Evolutionary conservation across 2,888 invertebrate genomes (phyloP).

Genomic region (Xanthorhoe spadicearia): DNA sequence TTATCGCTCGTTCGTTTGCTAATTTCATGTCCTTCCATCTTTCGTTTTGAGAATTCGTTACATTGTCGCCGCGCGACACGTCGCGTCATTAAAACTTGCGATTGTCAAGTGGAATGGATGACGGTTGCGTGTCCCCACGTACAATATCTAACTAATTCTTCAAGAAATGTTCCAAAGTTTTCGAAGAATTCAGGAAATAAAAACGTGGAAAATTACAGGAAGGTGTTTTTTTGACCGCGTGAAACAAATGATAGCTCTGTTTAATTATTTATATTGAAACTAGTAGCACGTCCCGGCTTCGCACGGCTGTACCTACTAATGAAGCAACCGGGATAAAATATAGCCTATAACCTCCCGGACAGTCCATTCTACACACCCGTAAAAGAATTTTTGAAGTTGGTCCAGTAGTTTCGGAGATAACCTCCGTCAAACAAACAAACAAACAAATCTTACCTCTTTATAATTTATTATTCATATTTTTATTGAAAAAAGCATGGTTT

Average conservation of each 20-base stretch:
- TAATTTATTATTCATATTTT: too few relatives aligned
- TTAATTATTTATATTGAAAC: too few relatives aligned
- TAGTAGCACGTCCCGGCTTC: too few relatives aligned
- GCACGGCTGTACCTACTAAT: too few relatives aligned
- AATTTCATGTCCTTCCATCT: neutral
- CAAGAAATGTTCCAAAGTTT: neutral
- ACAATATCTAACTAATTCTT: constrained; percentile 1
- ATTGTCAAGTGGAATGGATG: constrained; percentile 17
- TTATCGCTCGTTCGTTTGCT: neutral
- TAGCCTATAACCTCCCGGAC: too few relatives aligned
- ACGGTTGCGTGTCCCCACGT: constrained; percentile 15
- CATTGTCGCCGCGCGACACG: constrained; percentile 12
- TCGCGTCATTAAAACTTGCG: constrained; percentile 40
- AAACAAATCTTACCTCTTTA: too few relatives aligned
- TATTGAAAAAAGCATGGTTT: too few relatives aligned
- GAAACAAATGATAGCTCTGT: neutral
- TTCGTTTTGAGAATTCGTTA: constrained; percentile 17
- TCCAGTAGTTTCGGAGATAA: too few relatives aligned
- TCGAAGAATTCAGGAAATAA: neutral
- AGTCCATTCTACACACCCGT: too few relatives aligned
- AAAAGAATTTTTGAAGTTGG: too few relatives aligned
- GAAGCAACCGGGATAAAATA: too few relatives aligned
- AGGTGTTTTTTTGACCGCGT: neutral
- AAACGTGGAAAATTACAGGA: neutral
- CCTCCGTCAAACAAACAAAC: too few relatives aligned